phyloP scores from a whole-genome alignment of 2,888 invertebrate genomes.

The Poecilobothrus nobilitatus region DNA sequence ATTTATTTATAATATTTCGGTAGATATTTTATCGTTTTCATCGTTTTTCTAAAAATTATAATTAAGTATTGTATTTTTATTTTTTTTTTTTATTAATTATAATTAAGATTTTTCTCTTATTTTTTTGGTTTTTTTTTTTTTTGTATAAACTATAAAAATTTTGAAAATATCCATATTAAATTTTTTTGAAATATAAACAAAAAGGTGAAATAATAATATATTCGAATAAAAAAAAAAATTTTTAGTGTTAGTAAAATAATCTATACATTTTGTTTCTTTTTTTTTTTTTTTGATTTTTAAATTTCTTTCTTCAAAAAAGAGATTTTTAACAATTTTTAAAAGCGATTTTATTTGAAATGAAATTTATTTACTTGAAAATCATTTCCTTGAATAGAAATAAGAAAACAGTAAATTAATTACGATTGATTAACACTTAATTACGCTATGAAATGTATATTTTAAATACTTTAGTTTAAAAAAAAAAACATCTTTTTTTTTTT shows the following conservation, averaged over 20 bases:
- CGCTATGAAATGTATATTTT: too few relatives aligned
- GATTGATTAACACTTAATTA: too few relatives aligned
- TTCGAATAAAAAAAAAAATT: constrained; percentile 6
- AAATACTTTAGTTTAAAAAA: too few relatives aligned
- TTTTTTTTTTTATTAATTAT: too few relatives aligned
- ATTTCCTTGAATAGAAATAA: too few relatives aligned
- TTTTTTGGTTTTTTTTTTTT: constrained; percentile 4
- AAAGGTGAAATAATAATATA: constrained; percentile 2
- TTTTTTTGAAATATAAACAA: not conserved
- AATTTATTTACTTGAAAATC: too few relatives aligned
- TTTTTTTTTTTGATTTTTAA: not conserved
- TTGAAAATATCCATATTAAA: not conserved
- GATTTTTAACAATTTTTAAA: not conserved
- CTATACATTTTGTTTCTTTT: too few relatives aligned
- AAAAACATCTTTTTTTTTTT: too few relatives aligned
- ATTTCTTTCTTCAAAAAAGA: too few relatives aligned
- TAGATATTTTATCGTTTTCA: constrained; percentile 25
- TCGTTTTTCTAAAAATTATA: not conserved
- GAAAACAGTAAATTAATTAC: too few relatives aligned
- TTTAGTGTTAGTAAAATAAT: not conserved
- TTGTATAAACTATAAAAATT: not conserved
- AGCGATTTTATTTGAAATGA: not conserved
- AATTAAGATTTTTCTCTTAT: constrained; percentile 11
- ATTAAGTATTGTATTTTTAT: too few relatives aligned
- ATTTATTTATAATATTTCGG: constrained; percentile 20